A percentile compares a stretch with the other conserved stretches of the same genome.
phyloP scores from a whole-genome alignment of 1,140 invertebrate genomes.

The Octopus bimaculoides region DNA sequence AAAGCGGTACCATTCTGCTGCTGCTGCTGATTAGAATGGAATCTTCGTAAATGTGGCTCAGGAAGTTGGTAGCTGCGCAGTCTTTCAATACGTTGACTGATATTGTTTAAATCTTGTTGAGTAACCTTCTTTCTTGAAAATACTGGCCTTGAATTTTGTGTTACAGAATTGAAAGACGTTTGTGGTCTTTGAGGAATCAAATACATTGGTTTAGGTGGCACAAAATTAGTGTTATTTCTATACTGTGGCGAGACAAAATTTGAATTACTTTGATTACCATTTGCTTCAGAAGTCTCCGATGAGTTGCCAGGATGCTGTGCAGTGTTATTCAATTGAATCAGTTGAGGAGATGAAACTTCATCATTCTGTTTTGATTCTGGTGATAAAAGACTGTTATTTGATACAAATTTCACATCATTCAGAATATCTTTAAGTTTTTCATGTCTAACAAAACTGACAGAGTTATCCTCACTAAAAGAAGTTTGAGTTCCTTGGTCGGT shows the following conservation, averaged over 20 bases:
- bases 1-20: no score
- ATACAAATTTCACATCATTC: constrained; percentile 39
- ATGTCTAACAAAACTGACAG: constrained; percentile 35
- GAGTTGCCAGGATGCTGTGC: background rate
- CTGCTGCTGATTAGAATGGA: constrained; percentile 15
- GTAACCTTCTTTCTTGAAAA: constrained; percentile 26
- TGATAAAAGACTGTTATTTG: background rate
- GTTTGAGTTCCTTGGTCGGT: constrained; percentile 46
- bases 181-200: background rate
- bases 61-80: constrained; percentile 41
- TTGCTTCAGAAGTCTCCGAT: background rate
- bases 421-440: constrained; percentile 40
- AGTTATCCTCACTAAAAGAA: constrained; percentile 36
- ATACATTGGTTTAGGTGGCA: background rate
- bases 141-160: background rate
- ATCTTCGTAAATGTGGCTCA: constrained; percentile 21
- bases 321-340: background rate
- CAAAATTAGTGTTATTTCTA: background rate
- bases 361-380: background rate
- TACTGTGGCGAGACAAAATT: background rate
- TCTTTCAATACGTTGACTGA: constrained; percentile 40
- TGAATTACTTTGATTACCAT: background rate
- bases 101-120: constrained; percentile 44
- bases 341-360: background rate
- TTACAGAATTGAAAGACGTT: background rate